phyloP scores from a whole-genome alignment of 1,140 invertebrate species.

The Eurosta solidaginis region DNA sequence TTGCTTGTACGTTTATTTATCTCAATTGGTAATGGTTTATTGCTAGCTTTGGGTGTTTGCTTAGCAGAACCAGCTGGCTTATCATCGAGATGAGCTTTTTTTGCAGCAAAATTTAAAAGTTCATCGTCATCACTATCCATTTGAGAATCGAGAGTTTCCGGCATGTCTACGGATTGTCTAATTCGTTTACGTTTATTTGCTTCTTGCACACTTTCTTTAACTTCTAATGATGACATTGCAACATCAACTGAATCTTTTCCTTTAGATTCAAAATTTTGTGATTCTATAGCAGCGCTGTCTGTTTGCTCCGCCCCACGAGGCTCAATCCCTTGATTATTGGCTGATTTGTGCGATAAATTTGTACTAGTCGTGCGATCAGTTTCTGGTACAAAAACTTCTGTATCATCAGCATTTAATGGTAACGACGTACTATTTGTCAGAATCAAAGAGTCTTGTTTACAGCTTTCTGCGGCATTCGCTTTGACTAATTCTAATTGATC shows the following conservation, averaged over 20 bases:
- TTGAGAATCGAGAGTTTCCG: not conserved
- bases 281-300: not conserved
- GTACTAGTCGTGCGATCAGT: not conserved
- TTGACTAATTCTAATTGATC: not conserved
- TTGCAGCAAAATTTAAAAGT: slow-evolving; percentile 42
- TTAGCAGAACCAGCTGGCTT: not conserved
- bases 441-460: not conserved
- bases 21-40: not conserved
- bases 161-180: not conserved
- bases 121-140: slow-evolving; percentile 45
- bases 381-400: slow-evolving; percentile 26
- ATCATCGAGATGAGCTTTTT: slow-evolving; percentile 1
- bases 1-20: not conserved
- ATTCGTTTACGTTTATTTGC: not conserved
- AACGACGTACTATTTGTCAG: slow-evolving; percentile 37
- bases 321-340: not conserved
- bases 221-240: not conserved
- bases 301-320: not conserved
- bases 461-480: not conserved
- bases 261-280: not conserved
- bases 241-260: not conserved
- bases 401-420: not conserved
- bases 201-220: not conserved
- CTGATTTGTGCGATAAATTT: not conserved
- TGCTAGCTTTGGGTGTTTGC: not conserved